Evolutionary conservation across 2,797 vertebrate genomes (phyloP).

Genomic region (Phyllotis vaccarum): DNA sequence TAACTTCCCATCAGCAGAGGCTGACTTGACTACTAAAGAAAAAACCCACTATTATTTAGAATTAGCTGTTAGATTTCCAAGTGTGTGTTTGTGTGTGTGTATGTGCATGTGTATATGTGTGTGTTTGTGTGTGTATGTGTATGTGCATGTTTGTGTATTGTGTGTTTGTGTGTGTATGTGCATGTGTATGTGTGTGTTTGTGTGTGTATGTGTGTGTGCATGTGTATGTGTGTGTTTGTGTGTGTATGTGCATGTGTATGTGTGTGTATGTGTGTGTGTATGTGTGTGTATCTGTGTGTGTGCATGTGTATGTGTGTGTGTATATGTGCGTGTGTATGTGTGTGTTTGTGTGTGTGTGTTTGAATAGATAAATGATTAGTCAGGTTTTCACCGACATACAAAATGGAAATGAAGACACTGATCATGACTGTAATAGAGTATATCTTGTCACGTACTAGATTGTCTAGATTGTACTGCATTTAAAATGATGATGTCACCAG

Average conservation of each 20-base stretch:
- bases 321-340: too few species aligned
- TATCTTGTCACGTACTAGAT: not conserved
- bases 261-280: too few species aligned
- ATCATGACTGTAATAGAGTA: not conserved
- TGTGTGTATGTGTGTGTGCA: too few species aligned
- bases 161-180: too few species aligned
- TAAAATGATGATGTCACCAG: slow-evolving; percentile 49
- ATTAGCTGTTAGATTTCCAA: not conserved
- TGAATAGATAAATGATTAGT: not conserved
- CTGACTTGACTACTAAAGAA: not conserved
- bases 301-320: too few species aligned
- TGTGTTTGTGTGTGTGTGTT: not conserved
- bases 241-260: too few species aligned
- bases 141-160: too few species aligned
- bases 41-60: not conserved
- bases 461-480: not conserved
- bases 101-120: not conserved
- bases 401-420: not conserved
- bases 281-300: too few species aligned
- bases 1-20: not conserved
- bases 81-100: not conserved
- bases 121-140: not conserved
- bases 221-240: too few species aligned
- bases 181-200: too few species aligned
- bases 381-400: not conserved